Base-by-base conservation (phyloP, 2,113 vertebrate genomes). In the Zingel zingel region DNA sequence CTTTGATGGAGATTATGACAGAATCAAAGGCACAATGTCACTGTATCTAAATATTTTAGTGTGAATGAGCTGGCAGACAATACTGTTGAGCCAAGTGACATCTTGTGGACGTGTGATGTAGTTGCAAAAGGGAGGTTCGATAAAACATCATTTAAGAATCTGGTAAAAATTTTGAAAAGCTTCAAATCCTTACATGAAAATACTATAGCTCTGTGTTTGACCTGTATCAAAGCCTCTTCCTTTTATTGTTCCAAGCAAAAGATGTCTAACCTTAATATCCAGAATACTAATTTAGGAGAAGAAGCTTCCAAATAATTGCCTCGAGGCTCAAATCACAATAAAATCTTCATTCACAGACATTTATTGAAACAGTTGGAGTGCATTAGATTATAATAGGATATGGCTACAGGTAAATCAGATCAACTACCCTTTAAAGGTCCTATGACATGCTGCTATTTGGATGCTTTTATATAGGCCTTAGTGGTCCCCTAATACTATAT, bases 101-200 rank as follows among this genome's bases (percentile, higher is more conserved):
- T 59, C 92, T 83, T 77, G 89, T 93, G 93, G 92, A 72, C 76
- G 67, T 48, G 23, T 2, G 68, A n/a, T 71, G 75, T 73, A 66
- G 25, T 47, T 14, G 25, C 88, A 85, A 6, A 8, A 59, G 12
- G 10, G 6, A 67, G 2, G 5, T 36, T 36, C 8, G 62, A 8
- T 48, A 2, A 54, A 23, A 25, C 18, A 16, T 12, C 0, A 33
- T 19, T 66, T 16, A 66, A 11, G 11, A 36, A 19, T 12, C 6
- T 53, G 3, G 3, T 16, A 7, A 63, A 19, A 14, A 21, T 15
- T 2, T 15, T 50, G 15, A 74, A n/a, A 48, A 15, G 7, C 50
- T 58, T 18, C 18, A 30, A 23, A 23, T 30, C 39, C 23, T 63
- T 21, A 9, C 54, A 62, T 53, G 3, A 47, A 51, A n/a, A 30